Conservation (phyloP, 2,113 vertebrate genomes). For the Microtus ochrogaster region DNA sequence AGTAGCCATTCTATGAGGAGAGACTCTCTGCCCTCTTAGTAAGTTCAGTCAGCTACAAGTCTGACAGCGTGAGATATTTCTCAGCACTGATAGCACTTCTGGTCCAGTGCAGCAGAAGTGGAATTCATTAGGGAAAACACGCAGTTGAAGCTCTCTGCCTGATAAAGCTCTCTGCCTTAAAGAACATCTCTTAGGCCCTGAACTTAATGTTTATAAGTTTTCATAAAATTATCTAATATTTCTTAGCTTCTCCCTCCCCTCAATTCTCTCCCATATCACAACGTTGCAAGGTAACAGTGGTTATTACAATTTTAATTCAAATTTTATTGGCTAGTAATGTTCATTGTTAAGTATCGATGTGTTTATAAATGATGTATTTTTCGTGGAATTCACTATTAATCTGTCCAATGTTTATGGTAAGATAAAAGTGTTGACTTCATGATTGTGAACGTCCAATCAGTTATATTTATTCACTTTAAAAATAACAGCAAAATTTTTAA, state of each 20-base stretch:
- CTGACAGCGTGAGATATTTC: background rate
- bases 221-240: background rate
- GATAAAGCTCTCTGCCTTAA: background rate
- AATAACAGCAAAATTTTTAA: background rate
- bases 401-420: background rate
- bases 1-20: background rate
- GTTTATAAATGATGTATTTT: background rate
- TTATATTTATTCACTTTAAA: background rate
- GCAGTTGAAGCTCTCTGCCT: background rate
- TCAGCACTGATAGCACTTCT: background rate
- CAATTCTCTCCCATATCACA: background rate
- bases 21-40: background rate
- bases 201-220: background rate
- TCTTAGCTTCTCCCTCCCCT: background rate
- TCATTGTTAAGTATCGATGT: background rate
- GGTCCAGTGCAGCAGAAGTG: background rate
- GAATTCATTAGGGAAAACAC: background rate
- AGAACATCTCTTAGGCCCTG: background rate
- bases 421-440: background rate
- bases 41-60: background rate
- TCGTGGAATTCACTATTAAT: background rate
- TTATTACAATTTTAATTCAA: background rate
- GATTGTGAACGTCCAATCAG: background rate
- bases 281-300: background rate
- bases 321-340: background rate